These are phyloP conservation scores for Podocnemis expansa DNA, from an alignment of 2,113 vertebrate species.

Conservation along the genomic window DNA sequence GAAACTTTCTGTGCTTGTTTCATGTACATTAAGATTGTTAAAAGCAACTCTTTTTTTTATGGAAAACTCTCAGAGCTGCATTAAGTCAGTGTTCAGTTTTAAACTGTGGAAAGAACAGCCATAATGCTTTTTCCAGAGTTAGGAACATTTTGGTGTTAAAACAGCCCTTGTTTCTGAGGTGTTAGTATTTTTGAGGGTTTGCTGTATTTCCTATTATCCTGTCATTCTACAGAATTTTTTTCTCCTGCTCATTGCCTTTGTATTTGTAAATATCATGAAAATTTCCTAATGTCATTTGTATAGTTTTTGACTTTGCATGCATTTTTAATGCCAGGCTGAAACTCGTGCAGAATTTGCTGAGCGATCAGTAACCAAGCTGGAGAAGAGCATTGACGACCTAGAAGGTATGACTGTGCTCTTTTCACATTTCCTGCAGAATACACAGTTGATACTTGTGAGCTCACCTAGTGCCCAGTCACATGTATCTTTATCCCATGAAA, in stretches of 20 bases:
- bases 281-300: neutral
- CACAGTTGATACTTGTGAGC: neutral
- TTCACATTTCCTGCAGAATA: neutral
- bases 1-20: too few species aligned
- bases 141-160: too few species aligned
- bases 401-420: constrained; percentile 88
- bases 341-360: constrained; percentile 98
- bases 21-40: too few species aligned
- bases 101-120: too few species aligned
- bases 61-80: too few species aligned
- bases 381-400: constrained; percentile 99
- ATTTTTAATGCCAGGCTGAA: constrained; percentile 86
- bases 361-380: constrained; percentile 98
- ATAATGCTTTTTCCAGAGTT: too few species aligned
- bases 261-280: neutral
- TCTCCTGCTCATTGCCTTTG: neutral
- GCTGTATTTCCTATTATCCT: neutral
- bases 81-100: too few species aligned
- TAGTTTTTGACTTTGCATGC: neutral
- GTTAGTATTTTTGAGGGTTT: too few species aligned
- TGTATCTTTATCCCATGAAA: neutral
- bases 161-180: too few species aligned
- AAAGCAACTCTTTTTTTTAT: too few species aligned
- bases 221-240: neutral
- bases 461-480: neutral